Base-by-base conservation (phyloP, 1,140 invertebrate genomes). In the Pteromalus puparum region DNA sequence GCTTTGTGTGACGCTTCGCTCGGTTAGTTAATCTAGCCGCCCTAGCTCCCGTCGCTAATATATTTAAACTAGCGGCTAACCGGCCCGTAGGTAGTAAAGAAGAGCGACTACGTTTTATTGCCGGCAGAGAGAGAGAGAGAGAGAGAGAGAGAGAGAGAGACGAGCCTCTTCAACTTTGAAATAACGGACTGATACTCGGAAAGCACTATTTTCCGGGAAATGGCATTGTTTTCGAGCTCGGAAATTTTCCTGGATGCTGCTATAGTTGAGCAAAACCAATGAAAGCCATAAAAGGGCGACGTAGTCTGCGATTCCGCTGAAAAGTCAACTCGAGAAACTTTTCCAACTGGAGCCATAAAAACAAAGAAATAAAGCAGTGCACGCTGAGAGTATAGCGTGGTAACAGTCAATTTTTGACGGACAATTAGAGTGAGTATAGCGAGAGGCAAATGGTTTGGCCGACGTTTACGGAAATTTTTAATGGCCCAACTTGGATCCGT, bases 391-490 rank as follows among this genome's bases (percentile, higher is more conserved):
- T n/a, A n/a, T n/a, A n/a, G n/a, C 28, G 53, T 1, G 15, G 18
- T 61, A 61, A 74, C 34, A 77, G 75, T 53, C 42, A 61, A 53
- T 77, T 77, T 77, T 77, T 77, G 75, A 61, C 42, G 46, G 75
- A 26, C 75, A 77, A 77, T 77, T 77, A 77, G n/a, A 77, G 46
- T 48, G n/a, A 3, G 15, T 30, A 30, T 30, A 30, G 30, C 30
- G 30, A n/a, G n/a, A n/a, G n/a, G n/a, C n/a, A n/a, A n/a, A n/a
- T 53, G 6, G 48, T 53, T n/a, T 61, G 48, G 12, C 53, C 21
- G 53, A 15, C 21, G 53, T n/a, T 74, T 38, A 38, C 38, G 38
- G 38, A 42, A 42, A 42, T 42, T 74, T 42, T 74, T 74, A 74
- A 42, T 28, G 72, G 30, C 12, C 26, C 13, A 74, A 74, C 72